Evolutionary conservation across 2,797 vertebrate species (phyloP), one percentile per base, ranked within the genome.

Genomic region (Apogon talboti): DNA sequence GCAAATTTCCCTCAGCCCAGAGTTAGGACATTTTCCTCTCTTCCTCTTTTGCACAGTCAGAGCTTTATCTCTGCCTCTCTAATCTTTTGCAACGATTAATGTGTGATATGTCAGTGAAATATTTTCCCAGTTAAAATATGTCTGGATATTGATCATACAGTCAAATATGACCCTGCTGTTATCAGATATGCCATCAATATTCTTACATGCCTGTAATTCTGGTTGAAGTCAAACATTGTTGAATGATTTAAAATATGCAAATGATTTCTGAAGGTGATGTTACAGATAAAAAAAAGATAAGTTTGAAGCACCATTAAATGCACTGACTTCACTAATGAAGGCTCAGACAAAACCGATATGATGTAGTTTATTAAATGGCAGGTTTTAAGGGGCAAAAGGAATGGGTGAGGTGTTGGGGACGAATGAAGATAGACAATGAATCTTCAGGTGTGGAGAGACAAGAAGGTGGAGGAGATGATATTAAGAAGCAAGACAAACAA

Each of bases 1-100:
- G 68, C 74, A 88, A 86, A 84, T 87, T 85, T 86, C 57, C 64
- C 72, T 81, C 70, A 75, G 68, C 81, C 52, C 51, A 50, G 59
- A 79, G 35, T 59, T 16, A 57, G 56, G 71, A 65, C 47, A 33
- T 72, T 72, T 78, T 57, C 13, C 66, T 74, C 56, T 47, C 52
- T 46, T 72, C 68, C 61, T 66, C 54, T 28, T 73, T 65, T 49
- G 13, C 30, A 35, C 57, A 24, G 42, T 38, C 50, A 13, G 33
- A 14, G 12, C 68, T 44, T 68, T 66, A 70, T 81, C 71, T 58
- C 0, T 56, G 15, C 44, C 48, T 54, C 45, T 78, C 38, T 70
- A 48, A 70, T 79, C 60, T 54, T 55, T 40, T 41, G 12, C 41
- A 67, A 75, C 52, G 21, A 56, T 84, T 70, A 44, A 18, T 19